phyloP scores from a whole-genome alignment of 2,113 vertebrate species.

The Myxocyprinus asiaticus region DNA sequence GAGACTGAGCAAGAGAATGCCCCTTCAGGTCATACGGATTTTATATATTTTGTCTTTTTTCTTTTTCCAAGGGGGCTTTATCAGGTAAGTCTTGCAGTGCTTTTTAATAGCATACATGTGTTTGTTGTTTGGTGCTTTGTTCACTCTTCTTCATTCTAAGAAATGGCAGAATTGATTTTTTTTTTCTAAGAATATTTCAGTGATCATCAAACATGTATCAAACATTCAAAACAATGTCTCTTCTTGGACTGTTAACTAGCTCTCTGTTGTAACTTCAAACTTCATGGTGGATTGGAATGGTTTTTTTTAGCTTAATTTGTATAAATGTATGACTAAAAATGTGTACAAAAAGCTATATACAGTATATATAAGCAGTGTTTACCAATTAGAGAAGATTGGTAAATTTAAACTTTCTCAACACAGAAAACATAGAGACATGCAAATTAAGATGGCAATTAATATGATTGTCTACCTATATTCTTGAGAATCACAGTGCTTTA shows the following conservation, averaged over 20 bases:
- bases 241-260: too few relatives aligned
- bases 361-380: neutral
- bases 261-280: neutral
- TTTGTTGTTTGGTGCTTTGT: neutral
- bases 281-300: too few relatives aligned
- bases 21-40: constrained; percentile 76
- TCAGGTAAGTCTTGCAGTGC: constrained; percentile 70
- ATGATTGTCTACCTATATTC: too few relatives aligned
- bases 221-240: neutral
- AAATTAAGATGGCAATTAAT: too few relatives aligned
- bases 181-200: neutral
- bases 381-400: neutral
- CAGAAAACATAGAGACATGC: neutral
- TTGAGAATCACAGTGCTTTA: too few relatives aligned
- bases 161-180: neutral
- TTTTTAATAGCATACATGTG: neutral
- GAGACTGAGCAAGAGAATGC: constrained; percentile 75
- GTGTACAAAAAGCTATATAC: too few relatives aligned
- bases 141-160: neutral
- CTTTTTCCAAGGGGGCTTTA: constrained; percentile 77
- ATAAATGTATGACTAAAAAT: too few relatives aligned
- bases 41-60: constrained; percentile 74
- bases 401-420: neutral
- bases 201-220: neutral
- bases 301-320: too few relatives aligned